Conservation (phyloP, 2,888 invertebrate species). For the Drosophila paramelanica region DNA sequence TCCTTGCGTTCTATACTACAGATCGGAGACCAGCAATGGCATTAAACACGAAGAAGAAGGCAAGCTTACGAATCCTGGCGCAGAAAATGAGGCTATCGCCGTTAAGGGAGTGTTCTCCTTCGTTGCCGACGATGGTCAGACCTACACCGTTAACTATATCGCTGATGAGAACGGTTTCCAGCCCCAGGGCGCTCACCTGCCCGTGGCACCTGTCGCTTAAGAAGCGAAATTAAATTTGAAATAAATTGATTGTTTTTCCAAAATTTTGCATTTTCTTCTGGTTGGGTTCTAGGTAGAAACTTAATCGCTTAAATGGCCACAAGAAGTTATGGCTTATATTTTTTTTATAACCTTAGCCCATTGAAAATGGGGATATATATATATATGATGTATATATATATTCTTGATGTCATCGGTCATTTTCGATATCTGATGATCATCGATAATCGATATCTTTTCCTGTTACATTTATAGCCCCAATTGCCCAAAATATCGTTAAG, state of each 20-base stretch:
- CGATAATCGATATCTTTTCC: too few species aligned
- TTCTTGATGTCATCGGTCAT: too few species aligned
- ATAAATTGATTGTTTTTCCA: constrained; percentile 38
- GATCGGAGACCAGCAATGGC: constrained; percentile 72
- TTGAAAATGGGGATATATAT: too few species aligned
- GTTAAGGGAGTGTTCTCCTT: constrained; percentile 82
- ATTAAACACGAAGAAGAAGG: constrained; percentile 35
- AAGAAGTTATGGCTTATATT: too few species aligned
- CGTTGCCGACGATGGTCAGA: constrained; percentile 86
- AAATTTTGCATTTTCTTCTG: neutral
- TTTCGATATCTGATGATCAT: too few species aligned
- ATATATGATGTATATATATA: too few species aligned
- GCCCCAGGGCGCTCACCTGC: constrained; percentile 86
- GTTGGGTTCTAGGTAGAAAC: too few species aligned
- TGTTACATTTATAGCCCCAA: too few species aligned
- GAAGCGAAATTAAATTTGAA: neutral
- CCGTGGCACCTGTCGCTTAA: constrained; percentile 76
- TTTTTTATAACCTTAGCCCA: too few species aligned
- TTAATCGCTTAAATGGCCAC: too few species aligned
- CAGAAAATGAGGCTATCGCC: constrained; percentile 75
- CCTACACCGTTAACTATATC: constrained; percentile 86
- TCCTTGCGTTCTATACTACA: constrained; percentile 1
- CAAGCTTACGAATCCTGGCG: constrained; percentile 70
- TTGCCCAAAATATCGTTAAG: too few species aligned
- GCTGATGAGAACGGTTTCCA: constrained; percentile 85